Evolutionary conservation across 2,113 vertebrate species (phyloP).

Genomic region (Arizona elegans): DNA sequence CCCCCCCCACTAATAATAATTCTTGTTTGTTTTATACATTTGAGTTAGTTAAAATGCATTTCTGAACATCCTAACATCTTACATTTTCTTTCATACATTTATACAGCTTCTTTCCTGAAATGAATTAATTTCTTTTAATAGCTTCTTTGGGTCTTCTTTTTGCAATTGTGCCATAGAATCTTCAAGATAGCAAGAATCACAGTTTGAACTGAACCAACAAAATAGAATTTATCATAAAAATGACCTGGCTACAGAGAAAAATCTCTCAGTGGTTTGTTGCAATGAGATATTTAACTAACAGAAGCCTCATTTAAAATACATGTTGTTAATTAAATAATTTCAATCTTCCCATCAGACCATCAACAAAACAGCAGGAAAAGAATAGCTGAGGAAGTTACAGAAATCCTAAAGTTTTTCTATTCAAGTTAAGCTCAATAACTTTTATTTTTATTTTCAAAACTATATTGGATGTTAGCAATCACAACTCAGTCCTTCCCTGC

Average conservation of each 20-base stretch:
- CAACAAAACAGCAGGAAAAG: constrained; percentile 42
- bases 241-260: constrained; percentile 34
- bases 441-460: constrained; percentile 28
- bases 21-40: background rate
- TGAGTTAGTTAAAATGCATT: constrained; percentile 38
- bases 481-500: background rate
- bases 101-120: constrained; percentile 23
- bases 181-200: constrained; percentile 20
- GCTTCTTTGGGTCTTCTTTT: constrained; percentile 24
- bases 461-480: constrained; percentile 11
- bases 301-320: constrained; percentile 37
- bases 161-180: constrained; percentile 32
- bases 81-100: constrained; percentile 40
- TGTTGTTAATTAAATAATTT: constrained; percentile 51
- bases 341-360: constrained; percentile 30
- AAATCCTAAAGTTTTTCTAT: constrained; percentile 24
- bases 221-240: constrained; percentile 34
- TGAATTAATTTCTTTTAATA: constrained; percentile 46
- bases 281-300: constrained; percentile 38
- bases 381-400: constrained; percentile 11
- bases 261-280: constrained; percentile 19
- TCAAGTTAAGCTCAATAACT: constrained; percentile 40
- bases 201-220: constrained; percentile 17
- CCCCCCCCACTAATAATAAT: background rate
- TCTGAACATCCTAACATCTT: constrained; percentile 31